phyloP scores from a whole-genome alignment of 2,797 vertebrate genomes.

The Antrozous pallidus region DNA sequence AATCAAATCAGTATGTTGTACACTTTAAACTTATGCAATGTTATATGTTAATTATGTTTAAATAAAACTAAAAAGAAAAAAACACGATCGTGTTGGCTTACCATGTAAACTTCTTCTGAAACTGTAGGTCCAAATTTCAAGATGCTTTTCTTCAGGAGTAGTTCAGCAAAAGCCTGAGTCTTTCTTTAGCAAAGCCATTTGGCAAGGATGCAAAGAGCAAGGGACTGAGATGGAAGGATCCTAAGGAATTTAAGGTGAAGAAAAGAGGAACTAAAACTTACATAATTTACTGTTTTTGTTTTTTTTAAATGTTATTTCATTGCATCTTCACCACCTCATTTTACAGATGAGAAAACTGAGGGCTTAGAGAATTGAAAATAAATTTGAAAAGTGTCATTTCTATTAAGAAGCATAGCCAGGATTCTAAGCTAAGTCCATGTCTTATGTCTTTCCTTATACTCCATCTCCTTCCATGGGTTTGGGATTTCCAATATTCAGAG shows the following conservation, averaged over 20 bases:
- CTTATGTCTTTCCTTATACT: not conserved
- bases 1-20: not conserved
- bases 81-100: not conserved
- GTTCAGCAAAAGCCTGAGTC: not conserved
- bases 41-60: not conserved
- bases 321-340: not conserved
- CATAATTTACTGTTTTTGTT: not conserved
- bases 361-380: not conserved
- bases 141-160: not conserved
- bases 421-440: not conserved
- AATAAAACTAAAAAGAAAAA: not conserved
- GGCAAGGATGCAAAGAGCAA: not conserved
- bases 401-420: not conserved
- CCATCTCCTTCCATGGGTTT: not conserved
- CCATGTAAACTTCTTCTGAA: slow-evolving; percentile 23
- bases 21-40: not conserved
- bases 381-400: not conserved
- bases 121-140: slow-evolving; percentile 22
- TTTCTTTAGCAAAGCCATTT: slow-evolving; percentile 21
- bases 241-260: not conserved
- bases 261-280: slow-evolving; percentile 5
- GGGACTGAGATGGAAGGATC: not conserved
- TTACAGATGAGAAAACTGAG: too few relatives aligned
- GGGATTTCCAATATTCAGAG: not conserved
- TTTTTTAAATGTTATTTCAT: not conserved